These are phyloP conservation scores for Sebastes jordani DNA, from an alignment of 2,797 vertebrate genomes.

Conservation along the genomic window DNA sequence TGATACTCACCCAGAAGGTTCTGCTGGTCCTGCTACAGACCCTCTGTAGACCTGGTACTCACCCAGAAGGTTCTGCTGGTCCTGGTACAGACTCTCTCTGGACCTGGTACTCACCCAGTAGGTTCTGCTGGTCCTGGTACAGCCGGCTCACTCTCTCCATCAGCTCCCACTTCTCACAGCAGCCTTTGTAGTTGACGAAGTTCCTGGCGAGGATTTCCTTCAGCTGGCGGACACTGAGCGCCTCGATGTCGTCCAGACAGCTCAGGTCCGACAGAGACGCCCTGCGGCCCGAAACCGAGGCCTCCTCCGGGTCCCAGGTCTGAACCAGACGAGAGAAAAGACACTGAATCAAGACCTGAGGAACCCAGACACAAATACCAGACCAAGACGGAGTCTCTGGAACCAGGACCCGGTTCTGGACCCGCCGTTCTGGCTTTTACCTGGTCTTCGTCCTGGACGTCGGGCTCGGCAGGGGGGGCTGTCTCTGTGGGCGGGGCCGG, in stretches of 20 bases:
- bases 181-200: constrained; percentile 97
- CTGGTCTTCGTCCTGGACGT: constrained; percentile 81
- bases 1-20: background rate
- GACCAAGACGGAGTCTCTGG: background rate
- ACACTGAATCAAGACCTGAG: background rate
- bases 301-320: constrained; percentile 88
- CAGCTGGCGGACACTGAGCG: constrained; percentile 91
- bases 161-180: constrained; percentile 98
- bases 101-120: constrained; percentile 39
- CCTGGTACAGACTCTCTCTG: too few relatives aligned
- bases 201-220: constrained; percentile 96
- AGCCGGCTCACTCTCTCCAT: constrained; percentile 92
- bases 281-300: constrained; percentile 82
- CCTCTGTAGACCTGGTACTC: too few relatives aligned
- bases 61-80: too few relatives aligned
- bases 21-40: background rate
- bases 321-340: constrained; percentile 34
- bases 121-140: constrained; percentile 88
- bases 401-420: background rate
- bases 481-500: constrained; percentile 14
- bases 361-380: background rate
- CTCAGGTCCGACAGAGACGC: constrained; percentile 92
- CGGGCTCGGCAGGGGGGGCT: background rate
- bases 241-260: constrained; percentile 86
- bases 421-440: constrained; percentile 54